Base-by-base conservation (phyloP, 2,888 invertebrate genomes). In the Apamea crenata region DNA sequence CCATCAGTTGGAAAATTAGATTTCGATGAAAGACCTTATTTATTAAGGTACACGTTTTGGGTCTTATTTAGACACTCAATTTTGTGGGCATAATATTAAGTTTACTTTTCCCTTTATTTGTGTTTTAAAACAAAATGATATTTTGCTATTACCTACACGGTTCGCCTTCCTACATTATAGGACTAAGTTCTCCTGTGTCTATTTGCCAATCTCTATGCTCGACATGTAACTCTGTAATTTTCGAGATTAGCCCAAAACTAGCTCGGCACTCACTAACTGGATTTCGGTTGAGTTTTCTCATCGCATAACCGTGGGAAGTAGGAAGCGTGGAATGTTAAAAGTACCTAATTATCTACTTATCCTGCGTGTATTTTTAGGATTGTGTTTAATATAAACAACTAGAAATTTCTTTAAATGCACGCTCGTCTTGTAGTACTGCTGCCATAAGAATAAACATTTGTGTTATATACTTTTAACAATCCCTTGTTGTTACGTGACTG, bases 361-460 rank as follows among this genome's bases (percentile, higher is more conserved):
- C 40, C 78, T 83, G 44, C 56, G 44, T 70, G 59, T 77, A 80
- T 80, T 80, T 85, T 83, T 61, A 76, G 47, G 65, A 75, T 59
- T 47, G 29, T 69, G 61, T 77, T 81, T 36, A 69, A 69, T 68
- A 79, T 80, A 77, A 82, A 83, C 73, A 79, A 21, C 40, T 61
- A 69, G 53, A 66, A 87, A 89, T 87, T 74, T 69, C 59, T 69
- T 77, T 21, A 72, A 74, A 77, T 76, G 75, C 74, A 83, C 80
- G 83, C 77, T 77, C 78, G 71, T 71, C 18, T 77, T 78, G 61
- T 79, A 71, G 61, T 79, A 71, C 50, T 69, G 70, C 77, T 76
- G n/a, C 69, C 72, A 63, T 80, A 63, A 84, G 74, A 85, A 82
- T 83, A 85, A 82, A 87, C 72, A 82, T 80, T 80, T 36, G 53